Percentiles rank a stretch among this genome's conserved stretches.
These are phyloP conservation scores for Gobionotothen gibberifrons DNA, from an alignment of 2,797 vertebrate genomes.

Conservation along the genomic window DNA sequence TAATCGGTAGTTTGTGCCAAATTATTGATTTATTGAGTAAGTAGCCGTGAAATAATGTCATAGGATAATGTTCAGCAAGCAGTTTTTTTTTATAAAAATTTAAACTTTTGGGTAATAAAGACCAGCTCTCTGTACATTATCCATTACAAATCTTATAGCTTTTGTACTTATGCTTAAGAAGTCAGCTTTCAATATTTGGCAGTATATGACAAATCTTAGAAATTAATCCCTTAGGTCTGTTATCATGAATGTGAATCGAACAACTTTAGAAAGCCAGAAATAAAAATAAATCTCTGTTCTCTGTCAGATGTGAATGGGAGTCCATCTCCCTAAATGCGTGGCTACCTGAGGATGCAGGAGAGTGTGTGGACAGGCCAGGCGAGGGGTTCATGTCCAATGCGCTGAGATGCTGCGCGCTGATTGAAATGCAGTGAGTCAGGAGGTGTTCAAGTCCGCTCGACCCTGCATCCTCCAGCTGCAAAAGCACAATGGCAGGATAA, in stretches of 20 bases:
- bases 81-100: too few species aligned
- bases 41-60: too few species aligned
- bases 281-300: too few species aligned
- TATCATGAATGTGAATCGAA: not conserved
- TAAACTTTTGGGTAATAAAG: too few species aligned
- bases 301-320: not conserved
- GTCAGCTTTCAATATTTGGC: not conserved
- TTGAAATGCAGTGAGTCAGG: constrained; percentile 93
- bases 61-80: too few species aligned
- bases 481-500: not conserved
- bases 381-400: constrained; percentile 93
- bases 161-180: not conserved
- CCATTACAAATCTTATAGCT: not conserved
- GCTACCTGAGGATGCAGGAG: constrained; percentile 96
- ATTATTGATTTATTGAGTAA: too few species aligned
- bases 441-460: constrained; percentile 94
- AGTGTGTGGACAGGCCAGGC: constrained; percentile 94
- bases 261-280: not conserved
- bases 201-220: not conserved
- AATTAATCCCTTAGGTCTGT: constrained; percentile 5
- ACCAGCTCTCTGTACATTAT: too few species aligned
- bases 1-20: too few species aligned
- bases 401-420: constrained; percentile 88
- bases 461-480: constrained; percentile 96
- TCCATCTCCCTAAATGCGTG: not conserved